A percentile compares a stretch with the other conserved stretches of the same genome.
Evolutionary conservation across 2,888 invertebrate species (phyloP).

Genomic region (Pyrrhosoma nymphula): DNA sequence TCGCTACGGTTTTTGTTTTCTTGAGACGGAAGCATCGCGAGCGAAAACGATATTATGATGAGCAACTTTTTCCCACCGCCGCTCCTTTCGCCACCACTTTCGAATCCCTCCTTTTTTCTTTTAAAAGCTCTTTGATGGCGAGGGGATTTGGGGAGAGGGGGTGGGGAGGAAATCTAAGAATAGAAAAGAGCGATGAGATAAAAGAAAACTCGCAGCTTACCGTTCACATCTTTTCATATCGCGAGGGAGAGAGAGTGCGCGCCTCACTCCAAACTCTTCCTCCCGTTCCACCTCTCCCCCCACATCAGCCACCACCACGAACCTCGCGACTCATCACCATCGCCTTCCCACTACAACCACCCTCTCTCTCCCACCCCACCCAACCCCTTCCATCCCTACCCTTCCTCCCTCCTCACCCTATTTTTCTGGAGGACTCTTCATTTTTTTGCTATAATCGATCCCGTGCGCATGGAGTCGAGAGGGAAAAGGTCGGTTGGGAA

Average conservation of each 20-base stretch:
- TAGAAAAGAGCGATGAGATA: neutral
- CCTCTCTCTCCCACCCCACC: neutral
- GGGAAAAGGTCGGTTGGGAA: neutral
- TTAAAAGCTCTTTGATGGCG: neutral
- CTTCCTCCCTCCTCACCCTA: neutral
- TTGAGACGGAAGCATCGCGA: neutral
- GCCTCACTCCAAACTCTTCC: neutral
- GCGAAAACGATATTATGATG: neutral
- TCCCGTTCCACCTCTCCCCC: neutral
- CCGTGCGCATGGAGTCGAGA: slow-evolving; percentile 12
- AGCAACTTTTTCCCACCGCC: too few species aligned
- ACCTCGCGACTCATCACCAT: neutral
- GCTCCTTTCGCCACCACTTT: neutral
- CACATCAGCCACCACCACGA: neutral
- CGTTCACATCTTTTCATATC: slow-evolving; percentile 18
- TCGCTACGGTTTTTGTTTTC: neutral
- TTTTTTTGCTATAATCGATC: slow-evolving; percentile 36
- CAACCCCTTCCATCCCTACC: too few species aligned
- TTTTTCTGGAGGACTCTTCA: neutral
- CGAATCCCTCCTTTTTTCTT: neutral
- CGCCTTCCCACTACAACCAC: neutral
- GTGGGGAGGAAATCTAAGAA: neutral
- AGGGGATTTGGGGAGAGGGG: too few species aligned
- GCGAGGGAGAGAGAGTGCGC: neutral
- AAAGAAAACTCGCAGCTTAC: neutral